Percentiles rank a stretch among this genome's conserved stretches.
Conservation (phyloP, 2,797 vertebrate species). For the Gobionotothen gibberifrons region DNA sequence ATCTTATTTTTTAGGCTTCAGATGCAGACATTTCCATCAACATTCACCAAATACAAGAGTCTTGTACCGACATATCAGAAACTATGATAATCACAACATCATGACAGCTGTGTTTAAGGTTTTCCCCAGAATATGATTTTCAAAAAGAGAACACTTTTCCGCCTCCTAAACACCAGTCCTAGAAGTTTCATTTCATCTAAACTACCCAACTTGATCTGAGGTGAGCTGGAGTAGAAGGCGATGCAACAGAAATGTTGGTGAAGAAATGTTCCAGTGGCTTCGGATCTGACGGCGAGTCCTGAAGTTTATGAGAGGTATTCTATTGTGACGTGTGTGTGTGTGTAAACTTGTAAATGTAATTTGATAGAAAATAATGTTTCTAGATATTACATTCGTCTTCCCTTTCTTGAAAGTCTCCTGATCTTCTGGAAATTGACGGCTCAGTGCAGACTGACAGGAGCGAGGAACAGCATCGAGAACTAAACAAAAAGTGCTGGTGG, state of each 20-base stretch:
- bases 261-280: slow-evolving; percentile 76
- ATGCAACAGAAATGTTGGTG: slow-evolving; percentile 54
- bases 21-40: slow-evolving; percentile 47
- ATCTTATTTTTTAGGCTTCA: slow-evolving; percentile 37
- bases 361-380: slow-evolving; percentile 34
- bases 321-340: slow-evolving; percentile 3
- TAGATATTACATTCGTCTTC: slow-evolving; percentile 22
- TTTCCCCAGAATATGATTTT: slow-evolving; percentile 15
- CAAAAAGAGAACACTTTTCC: slow-evolving; percentile 8
- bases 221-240: slow-evolving; percentile 60
- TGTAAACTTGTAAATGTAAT: slow-evolving; percentile 61
- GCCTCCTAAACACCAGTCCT: slow-evolving; percentile 23
- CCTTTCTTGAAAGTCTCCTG: slow-evolving; percentile 37
- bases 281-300: slow-evolving; percentile 38
- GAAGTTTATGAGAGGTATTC: slow-evolving; percentile 58
- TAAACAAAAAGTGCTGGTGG: slow-evolving; percentile 68
- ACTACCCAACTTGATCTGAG: slow-evolving; percentile 47
- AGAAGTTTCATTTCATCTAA: slow-evolving; percentile 25
- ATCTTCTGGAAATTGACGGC: slow-evolving; percentile 41
- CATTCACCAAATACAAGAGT: slow-evolving; percentile 56
- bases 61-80: slow-evolving; percentile 65
- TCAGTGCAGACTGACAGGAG: slow-evolving; percentile 50
- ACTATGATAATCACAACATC: slow-evolving; percentile 43
- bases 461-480: slow-evolving; percentile 36
- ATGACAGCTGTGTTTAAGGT: slow-evolving; percentile 34